Conservation (phyloP, 2,888 invertebrate species). For the Phaonia tiefii region DNA sequence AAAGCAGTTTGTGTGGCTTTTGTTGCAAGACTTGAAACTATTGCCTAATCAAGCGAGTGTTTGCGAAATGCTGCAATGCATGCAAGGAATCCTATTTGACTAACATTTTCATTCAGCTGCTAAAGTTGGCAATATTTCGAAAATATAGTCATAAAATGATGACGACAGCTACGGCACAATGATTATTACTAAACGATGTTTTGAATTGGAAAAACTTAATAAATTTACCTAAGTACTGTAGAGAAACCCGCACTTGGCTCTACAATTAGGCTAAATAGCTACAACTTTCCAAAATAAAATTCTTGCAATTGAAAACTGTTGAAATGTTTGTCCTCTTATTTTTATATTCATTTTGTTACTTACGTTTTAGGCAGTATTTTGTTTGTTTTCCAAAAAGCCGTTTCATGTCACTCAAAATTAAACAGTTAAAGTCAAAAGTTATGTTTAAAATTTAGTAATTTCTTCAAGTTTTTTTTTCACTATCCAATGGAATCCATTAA, state of each 20-base stretch:
- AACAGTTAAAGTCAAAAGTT: slow-evolving; percentile 49
- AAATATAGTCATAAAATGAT: slow-evolving; percentile 13
- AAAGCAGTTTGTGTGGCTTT: slow-evolving; percentile 15
- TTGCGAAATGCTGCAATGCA: slow-evolving; percentile 63
- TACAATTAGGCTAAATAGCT: no score
- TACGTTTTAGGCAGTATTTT: slow-evolving; percentile 16
- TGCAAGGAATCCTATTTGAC: slow-evolving; percentile 60
- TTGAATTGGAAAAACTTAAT: no score
- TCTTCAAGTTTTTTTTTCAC: slow-evolving; percentile 28
- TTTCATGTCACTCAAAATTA: slow-evolving; percentile 62
- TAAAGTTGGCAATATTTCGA: slow-evolving; percentile 34
- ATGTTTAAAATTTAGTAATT: slow-evolving; percentile 48
- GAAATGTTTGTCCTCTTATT: background rate
- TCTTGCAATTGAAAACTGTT: no score
- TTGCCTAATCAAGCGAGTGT: slow-evolving; percentile 55
- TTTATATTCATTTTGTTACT: background rate
- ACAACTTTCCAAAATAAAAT: no score
- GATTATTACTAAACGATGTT: no score
- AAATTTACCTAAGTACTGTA: no score
- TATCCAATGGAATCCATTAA: slow-evolving; percentile 55
- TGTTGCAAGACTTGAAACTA: slow-evolving; percentile 18
- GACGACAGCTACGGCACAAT: background rate
- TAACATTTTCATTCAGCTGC: slow-evolving; percentile 47
- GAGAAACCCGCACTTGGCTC: no score
- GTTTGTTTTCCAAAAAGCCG: slow-evolving; percentile 65